Evolutionary conservation across 1,140 invertebrate species (phyloP), one percentile per base, ranked within the genome.

Genomic region (Papilio polyxenes): DNA sequence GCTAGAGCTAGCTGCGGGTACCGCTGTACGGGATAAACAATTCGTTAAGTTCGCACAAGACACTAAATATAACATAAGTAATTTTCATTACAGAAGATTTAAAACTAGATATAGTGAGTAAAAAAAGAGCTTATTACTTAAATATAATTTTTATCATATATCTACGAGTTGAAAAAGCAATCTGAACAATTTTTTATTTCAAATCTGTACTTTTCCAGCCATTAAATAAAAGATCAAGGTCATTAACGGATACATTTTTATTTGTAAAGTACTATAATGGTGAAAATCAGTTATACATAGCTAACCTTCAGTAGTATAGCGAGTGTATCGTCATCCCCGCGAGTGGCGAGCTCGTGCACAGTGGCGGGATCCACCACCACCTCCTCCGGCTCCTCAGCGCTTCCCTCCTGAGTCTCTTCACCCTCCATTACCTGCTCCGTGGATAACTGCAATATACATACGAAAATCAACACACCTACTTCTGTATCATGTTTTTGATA

Each of bases 261-360:
- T 17, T 51, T 51, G 3, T 2, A 17, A 10, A 13, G 51, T 17
- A 53, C 51, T 15, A 75, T n/a, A 17, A n/a, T 4, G 6, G 5
- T 75, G 31, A 51, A 10, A 75, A 75, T 75, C n/a, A 75, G 6
- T 15, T 44, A 17, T 10, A 11, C 3, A 75, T n/a, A 65, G 48
- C 76, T n/a, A 81, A 94, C 93, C 91, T 95, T 91, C n/a, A 94
- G 59, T 37, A 94, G 79, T n/a, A 85, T 84, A 5, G 85, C 84
- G 7, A 95, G 82, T 0, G 89, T 83, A 4, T 94, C 91, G 0
- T 93, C 90, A 20, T 95, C 94, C 0, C 94, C 94, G 31, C 87
- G 85, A 11, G 88, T 89, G 8, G 90, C 92, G 37, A 94, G 83
- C 65, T 92, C 90, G 83, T 90, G 89, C 7, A 92, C 89, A 0